Conservation (phyloP, 2,888 invertebrate genomes). For the Caenorhabditis becei region DNA sequence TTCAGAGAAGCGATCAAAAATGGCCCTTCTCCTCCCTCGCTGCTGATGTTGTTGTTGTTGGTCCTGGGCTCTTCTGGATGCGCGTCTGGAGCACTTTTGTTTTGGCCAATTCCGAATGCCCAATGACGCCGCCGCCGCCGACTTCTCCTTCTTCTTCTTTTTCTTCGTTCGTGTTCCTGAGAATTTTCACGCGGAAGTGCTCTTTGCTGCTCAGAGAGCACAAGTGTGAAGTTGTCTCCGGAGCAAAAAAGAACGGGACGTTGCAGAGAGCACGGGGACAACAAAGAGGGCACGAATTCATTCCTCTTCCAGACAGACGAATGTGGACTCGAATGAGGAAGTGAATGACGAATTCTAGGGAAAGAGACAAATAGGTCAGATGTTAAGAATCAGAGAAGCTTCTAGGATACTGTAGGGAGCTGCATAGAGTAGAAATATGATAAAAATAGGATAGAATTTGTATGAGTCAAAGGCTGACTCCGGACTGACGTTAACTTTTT, state of each 20-base stretch:
- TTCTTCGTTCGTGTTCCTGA: slow-evolving; percentile 8
- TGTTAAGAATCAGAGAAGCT: no score
- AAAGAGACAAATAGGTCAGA: no score
- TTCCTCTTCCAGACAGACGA: not conserved
- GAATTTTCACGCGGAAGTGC: slow-evolving; percentile 24
- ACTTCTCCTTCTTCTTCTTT: not conserved
- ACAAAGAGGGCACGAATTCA: not conserved
- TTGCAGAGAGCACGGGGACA: not conserved
- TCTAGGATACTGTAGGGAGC: no score
- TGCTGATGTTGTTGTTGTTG: slow-evolving; percentile 3
- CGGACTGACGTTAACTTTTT: no score
- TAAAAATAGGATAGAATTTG: no score
- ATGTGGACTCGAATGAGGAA: no score
- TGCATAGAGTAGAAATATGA: no score
- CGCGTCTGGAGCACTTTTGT: slow-evolving; percentile 15
- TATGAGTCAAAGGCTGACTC: no score
- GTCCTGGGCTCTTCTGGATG: slow-evolving; percentile 7
- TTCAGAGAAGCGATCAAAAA: slow-evolving; percentile 18
- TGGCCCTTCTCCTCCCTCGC: not conserved
- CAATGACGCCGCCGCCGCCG: not conserved
- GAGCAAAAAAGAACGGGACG: not conserved
- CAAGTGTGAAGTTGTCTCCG: slow-evolving; percentile 12
- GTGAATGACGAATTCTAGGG: no score
- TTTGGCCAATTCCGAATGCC: not conserved
- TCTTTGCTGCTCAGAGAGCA: slow-evolving; percentile 35